Conservation (phyloP, 2,888 invertebrate genomes). For the Sacculina carcini region DNA sequence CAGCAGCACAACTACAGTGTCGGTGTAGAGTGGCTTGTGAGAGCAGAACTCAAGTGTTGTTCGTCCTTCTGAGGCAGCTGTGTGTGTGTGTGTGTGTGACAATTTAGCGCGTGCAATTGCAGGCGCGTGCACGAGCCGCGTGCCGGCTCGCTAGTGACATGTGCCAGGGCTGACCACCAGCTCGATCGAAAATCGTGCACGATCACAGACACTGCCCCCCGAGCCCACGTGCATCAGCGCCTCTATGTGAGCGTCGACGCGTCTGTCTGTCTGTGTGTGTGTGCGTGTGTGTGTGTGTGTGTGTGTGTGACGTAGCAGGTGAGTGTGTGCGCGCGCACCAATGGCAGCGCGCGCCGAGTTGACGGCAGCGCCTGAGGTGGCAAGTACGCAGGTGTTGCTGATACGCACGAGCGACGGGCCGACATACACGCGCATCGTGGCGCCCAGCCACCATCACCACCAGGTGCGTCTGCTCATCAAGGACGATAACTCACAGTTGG, state of each 20-base stretch:
- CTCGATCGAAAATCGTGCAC: no score
- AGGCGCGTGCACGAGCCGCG: no score
- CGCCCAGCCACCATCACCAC: conserved; percentile 10
- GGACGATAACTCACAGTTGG: neutral
- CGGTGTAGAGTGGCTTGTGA: conserved; percentile 7
- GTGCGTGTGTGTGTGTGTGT: neutral
- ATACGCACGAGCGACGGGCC: conserved; percentile 17
- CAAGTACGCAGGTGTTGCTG: conserved; percentile 5
- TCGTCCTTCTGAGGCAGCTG: neutral
- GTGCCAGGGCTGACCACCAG: no score
- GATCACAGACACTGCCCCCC: no score
- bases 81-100: neutral
- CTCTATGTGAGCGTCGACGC: no score
- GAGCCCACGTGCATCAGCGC: no score
- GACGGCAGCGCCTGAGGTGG: neutral
- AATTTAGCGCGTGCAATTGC: no score
- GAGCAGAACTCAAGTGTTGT: neutral
- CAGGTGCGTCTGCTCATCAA: conserved; percentile 6
- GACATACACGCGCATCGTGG: conserved; percentile 17
- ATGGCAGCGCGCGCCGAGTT: conserved; percentile 3
- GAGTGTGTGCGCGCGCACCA: neutral
- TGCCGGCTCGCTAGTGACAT: no score
- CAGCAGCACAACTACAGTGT: neutral
- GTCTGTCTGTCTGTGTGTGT: no score
- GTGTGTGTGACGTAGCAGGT: neutral